Base-by-base conservation (phyloP, 2,888 invertebrate genomes). In the Thecocarcelia acutangulata region DNA sequence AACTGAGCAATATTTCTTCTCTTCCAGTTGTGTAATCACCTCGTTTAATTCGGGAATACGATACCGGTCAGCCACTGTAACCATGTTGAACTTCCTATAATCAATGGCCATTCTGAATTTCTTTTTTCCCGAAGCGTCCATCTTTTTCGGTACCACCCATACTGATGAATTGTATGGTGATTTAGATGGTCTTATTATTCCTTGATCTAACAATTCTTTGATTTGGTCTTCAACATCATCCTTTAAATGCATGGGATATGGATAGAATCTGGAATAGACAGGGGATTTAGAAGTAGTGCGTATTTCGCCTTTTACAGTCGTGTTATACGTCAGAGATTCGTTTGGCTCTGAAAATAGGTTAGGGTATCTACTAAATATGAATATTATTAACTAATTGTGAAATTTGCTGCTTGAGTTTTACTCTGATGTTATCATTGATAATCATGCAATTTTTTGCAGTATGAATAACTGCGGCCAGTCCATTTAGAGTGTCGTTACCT, bases 81-180 rank as follows among this genome's bases (percentile, higher is more conserved):
- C n/a, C n/a, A n/a, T n/a, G n/a, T n/a, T n/a, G n/a, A 48, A 40
- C 11, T 56, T 68, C 15, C 68, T 68, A 40, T 33, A 66, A 52
- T 52, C 66, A 3, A 66, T 48, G 12, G 52, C 66, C 13, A 46
- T 44, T 56, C 69, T 42, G 40, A n/a, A n/a, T 13, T 59, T 59
- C 21, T 13, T 59, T 42, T 0, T 4, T 6, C 79, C 75, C n/a
- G 72, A 66, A n/a, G 50, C 13, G 58, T 83, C 78, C 11, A 44
- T 19, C 70, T 80, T 77, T 12, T 83, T 81, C 11, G 56, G 66
- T 11, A 80, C 70, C 73, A n/a, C n/a, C n/a, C n/a, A n/a, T n/a
- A n/a, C n/a, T n/a, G n/a, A n/a, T n/a, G n/a, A n/a, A n/a, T n/a
- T n/a, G n/a, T n/a, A n/a, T n/a, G n/a, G n/a, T n/a, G n/a, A n/a